A percentile compares a stretch with the other conserved stretches of the same genome.
Evolutionary conservation across 2,113 vertebrate genomes (phyloP).

Genomic region (Lasiurus borealis): DNA sequence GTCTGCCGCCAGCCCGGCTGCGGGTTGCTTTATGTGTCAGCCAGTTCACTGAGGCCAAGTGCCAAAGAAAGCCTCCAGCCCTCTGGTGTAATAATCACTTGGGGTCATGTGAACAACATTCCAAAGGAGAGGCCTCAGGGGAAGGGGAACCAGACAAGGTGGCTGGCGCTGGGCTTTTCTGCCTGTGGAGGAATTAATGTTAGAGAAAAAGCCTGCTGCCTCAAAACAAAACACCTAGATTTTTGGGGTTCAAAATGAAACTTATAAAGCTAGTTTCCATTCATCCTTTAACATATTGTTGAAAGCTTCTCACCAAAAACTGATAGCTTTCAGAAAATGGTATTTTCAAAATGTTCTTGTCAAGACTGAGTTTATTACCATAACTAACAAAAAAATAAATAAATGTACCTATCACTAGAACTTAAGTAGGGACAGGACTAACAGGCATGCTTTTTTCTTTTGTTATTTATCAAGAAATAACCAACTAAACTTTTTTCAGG

Average conservation of each 20-base stretch:
- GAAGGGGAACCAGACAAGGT: neutral
- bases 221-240: neutral
- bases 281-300: slow-evolving; percentile 22
- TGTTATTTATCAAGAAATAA: slow-evolving; percentile 74
- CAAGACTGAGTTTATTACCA: neutral
- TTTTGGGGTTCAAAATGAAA: slow-evolving; percentile 10
- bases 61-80: neutral
- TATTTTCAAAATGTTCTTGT: slow-evolving; percentile 54
- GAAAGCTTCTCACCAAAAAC: slow-evolving; percentile 36
- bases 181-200: neutral
- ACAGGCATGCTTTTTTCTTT: slow-evolving; percentile 71
- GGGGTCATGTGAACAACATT: neutral
- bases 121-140: neutral
- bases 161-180: slow-evolving; percentile 8
- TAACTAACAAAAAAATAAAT: neutral
- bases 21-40: neutral
- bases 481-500: slow-evolving; percentile 67
- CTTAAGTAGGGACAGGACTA: slow-evolving; percentile 61
- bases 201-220: neutral
- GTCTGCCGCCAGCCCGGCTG: neutral
- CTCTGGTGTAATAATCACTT: neutral
- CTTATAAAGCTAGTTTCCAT: slow-evolving; percentile 25
- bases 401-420: slow-evolving; percentile 23
- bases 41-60: neutral
- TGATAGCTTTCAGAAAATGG: slow-evolving; percentile 35